phyloP scores from a whole-genome alignment of 2,113 vertebrate species.

The Clinocottus analis region DNA sequence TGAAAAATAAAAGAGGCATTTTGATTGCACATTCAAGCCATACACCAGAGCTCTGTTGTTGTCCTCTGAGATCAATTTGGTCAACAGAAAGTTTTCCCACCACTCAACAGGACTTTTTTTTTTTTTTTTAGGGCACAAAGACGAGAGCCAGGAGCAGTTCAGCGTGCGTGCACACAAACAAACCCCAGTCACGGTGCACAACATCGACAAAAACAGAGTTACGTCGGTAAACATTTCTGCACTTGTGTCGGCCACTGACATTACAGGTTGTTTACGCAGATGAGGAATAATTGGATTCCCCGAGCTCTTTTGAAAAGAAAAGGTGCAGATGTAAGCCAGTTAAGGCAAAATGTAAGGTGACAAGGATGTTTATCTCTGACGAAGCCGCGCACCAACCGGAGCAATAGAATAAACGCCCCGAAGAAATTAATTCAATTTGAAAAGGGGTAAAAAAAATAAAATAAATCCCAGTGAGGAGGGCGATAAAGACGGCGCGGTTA shows the following conservation, averaged over 20 bases:
- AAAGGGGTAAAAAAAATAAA: conserved; percentile 12
- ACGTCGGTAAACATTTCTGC: conserved; percentile 27
- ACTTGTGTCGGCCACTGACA: conserved; percentile 30
- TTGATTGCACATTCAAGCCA: conserved; percentile 43
- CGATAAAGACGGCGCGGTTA: conserved; percentile 25
- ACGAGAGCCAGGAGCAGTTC: conserved; percentile 38
- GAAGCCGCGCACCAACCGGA: conserved; percentile 3
- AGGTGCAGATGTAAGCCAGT: conserved; percentile 17
- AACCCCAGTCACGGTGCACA: conserved; percentile 6
- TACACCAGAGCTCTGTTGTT: conserved; percentile 28
- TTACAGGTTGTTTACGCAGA: conserved; percentile 66
- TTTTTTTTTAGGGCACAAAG: conserved; percentile 27
- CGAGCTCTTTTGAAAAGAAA: conserved; percentile 50
- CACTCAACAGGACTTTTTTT: conserved; percentile 12
- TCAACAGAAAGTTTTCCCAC: conserved; percentile 58
- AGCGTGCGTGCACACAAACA: conserved; percentile 41
- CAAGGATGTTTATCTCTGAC: conserved; percentile 25
- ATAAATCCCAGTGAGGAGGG: not conserved
- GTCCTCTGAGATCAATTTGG: conserved; percentile 62
- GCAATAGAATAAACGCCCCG: conserved; percentile 30
- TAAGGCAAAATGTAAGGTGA: conserved; percentile 34
- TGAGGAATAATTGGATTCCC: conserved; percentile 71
- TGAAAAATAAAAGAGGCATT: conserved; percentile 51
- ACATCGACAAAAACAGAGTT: not conserved
- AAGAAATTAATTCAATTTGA: conserved; percentile 52